Evolutionary conservation across 2,888 invertebrate genomes (phyloP).

Genomic region (Orthosia cruda): DNA sequence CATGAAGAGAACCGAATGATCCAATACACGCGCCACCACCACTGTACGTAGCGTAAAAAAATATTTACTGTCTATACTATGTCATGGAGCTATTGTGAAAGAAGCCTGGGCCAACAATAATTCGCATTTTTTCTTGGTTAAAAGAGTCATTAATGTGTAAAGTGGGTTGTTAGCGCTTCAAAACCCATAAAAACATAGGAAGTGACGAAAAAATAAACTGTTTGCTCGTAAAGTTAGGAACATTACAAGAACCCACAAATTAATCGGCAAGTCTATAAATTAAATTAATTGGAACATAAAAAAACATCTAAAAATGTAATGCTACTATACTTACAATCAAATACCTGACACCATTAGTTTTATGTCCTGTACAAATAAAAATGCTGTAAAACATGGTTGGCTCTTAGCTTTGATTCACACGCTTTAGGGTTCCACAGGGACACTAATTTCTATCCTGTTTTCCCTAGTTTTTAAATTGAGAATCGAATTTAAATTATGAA

Average conservation of each 20-base stretch:
- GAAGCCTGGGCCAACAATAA: neutral
- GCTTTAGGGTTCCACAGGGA: constrained; percentile 34
- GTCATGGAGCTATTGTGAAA: neutral
- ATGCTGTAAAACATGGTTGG: constrained; percentile 44
- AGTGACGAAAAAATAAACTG: constrained; percentile 34
- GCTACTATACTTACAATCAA: constrained; percentile 49
- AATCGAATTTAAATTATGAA: no score
- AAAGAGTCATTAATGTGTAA: neutral
- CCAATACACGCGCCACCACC: no score
- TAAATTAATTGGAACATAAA: constrained; percentile 57
- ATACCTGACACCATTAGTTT: constrained; percentile 63
- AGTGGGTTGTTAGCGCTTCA: constrained; percentile 1
- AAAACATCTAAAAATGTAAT: constrained; percentile 47
- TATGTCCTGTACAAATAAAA: constrained; percentile 59
- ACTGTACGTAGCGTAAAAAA: no score
- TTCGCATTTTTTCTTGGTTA: neutral
- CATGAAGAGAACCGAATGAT: no score
- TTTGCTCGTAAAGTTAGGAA: constrained; percentile 36
- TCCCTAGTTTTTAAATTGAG: neutral
- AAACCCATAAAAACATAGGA: constrained; percentile 30
- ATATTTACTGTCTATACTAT: no score
- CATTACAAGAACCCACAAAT: constrained; percentile 55
- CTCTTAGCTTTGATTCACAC: constrained; percentile 32
- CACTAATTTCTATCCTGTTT: neutral
- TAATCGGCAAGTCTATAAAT: constrained; percentile 61